Conservation (phyloP, 2,797 vertebrate genomes). For the Takifugu rubripes region DNA sequence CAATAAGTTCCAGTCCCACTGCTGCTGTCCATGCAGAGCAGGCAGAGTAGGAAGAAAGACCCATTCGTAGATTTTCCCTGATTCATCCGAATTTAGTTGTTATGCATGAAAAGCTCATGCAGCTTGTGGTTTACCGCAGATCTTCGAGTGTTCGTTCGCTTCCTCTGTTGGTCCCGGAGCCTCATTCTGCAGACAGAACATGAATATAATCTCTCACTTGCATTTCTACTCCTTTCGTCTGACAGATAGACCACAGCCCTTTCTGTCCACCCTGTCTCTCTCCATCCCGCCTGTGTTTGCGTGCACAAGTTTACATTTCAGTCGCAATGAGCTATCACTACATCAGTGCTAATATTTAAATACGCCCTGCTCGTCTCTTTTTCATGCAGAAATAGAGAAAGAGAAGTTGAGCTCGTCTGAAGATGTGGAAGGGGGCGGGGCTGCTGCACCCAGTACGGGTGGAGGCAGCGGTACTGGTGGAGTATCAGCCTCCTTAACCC, state of each 20-base stretch:
- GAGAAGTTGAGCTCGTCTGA: conserved; percentile 71
- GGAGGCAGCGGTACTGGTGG: conserved; percentile 65
- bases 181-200: no score
- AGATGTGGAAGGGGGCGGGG: conserved; percentile 57
- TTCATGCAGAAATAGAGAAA: conserved; percentile 72
- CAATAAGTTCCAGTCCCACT: conserved; percentile 64
- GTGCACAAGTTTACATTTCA: not conserved
- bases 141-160: no score
- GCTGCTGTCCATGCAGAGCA: conserved; percentile 9
- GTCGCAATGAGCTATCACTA: no score
- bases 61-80: not conserved
- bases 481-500: conserved; percentile 93
- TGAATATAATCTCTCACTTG: no score
- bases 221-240: not conserved
- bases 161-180: no score
- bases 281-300: not conserved
- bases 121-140: no score
- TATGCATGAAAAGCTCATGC: not conserved
- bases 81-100: not conserved
- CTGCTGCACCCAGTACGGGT: conserved; percentile 43
- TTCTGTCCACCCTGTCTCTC: no score
- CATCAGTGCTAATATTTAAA: not conserved
- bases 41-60: not conserved
- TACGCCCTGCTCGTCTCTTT: no score
- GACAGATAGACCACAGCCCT: not conserved